Evolutionary conservation across 2,113 vertebrate genomes (phyloP).

Genomic region (Phocoena phocoena): DNA sequence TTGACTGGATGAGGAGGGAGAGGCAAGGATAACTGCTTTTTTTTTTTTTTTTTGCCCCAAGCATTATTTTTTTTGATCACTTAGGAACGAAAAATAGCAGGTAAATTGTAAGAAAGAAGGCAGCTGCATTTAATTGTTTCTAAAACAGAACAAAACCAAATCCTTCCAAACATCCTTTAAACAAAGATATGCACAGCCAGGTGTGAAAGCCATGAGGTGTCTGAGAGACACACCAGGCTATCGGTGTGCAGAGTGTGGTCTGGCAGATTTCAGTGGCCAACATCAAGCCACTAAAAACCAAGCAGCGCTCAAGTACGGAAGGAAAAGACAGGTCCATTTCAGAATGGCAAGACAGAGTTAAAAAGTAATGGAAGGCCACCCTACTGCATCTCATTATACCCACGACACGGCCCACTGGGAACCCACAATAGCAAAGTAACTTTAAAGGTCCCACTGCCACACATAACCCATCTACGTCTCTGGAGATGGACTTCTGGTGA

Average conservation of each 20-base stretch:
- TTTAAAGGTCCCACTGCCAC: not conserved
- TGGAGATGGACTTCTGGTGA: not conserved
- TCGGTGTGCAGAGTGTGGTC: not conserved
- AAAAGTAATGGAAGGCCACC: not conserved
- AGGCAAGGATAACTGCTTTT: not conserved
- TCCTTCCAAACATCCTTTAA: not conserved
- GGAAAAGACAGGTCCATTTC: not conserved
- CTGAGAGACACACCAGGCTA: not conserved
- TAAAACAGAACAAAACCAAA: not conserved
- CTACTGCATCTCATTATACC: not conserved
- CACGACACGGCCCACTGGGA: not conserved
- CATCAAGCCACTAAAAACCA: not conserved
- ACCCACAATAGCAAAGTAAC: not conserved
- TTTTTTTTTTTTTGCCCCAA: not conserved
- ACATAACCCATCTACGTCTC: not conserved
- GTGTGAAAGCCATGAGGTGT: not conserved
- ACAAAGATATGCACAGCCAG: not conserved
- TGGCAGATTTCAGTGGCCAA: not conserved
- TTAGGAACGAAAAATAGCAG: conserved; percentile 8
- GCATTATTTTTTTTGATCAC: not conserved
- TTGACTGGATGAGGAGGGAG: not conserved
- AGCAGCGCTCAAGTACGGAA: not conserved
- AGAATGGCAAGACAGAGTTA: not conserved
- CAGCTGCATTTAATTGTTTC: not conserved
- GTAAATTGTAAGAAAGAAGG: not conserved